Evolutionary conservation across 2,113 vertebrate species (phyloP).

Genomic region (Galemys pyrenaicus): DNA sequence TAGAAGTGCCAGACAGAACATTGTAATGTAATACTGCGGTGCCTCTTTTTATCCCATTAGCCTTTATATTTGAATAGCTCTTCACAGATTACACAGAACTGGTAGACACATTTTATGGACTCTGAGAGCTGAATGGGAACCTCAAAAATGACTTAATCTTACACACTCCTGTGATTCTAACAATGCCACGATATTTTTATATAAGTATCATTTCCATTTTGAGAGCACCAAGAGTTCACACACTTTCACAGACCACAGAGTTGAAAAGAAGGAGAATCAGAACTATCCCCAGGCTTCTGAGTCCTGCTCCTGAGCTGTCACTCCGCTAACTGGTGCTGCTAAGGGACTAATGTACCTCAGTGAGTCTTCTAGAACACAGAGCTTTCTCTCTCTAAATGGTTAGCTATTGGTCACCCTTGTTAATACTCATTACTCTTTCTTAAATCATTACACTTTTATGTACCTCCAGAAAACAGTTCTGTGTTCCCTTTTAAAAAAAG

Average conservation of each 20-base stretch:
- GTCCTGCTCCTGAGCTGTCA: not conserved
- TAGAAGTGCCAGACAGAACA: not conserved
- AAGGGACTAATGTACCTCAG: not conserved
- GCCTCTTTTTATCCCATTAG: not conserved
- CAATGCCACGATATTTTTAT: not conserved
- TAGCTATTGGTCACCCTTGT: not conserved
- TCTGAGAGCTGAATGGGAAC: not conserved
- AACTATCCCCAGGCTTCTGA: not conserved
- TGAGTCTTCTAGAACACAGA: not conserved
- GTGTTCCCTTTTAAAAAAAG: not conserved
- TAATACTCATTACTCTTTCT: not conserved
- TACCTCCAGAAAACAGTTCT: not conserved
- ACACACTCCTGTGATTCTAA: conserved; percentile 1
- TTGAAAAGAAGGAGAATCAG: not conserved
- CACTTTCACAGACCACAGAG: not conserved
- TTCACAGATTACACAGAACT: not conserved
- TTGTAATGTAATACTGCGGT: not conserved
- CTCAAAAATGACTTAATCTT: not conserved
- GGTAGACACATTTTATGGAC: not conserved
- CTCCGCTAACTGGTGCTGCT: not conserved
- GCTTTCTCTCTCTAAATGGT: not conserved
- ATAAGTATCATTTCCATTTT: not conserved
- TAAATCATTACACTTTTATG: not conserved
- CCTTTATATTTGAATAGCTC: not conserved
- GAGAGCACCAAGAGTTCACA: not conserved